Evolutionary conservation across 30 jellyfish, hydroid and myxozoan species (phyloP), one percentile per base, ranked within the genome.

Genomic region (Aurelia aurita): DNA sequence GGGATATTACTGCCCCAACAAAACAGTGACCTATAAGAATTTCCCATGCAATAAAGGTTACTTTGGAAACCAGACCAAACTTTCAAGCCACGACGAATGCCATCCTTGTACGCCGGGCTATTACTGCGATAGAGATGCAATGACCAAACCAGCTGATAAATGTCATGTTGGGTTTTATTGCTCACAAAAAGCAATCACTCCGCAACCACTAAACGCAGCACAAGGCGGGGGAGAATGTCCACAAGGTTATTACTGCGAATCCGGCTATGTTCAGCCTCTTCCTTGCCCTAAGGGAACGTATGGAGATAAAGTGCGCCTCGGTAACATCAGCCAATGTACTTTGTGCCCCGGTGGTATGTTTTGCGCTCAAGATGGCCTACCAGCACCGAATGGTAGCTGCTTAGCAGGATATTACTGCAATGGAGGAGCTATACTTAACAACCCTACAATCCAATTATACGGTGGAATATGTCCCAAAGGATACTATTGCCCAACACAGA

Each of bases 211-310:
- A 31, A 82, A 58, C 54, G 90, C 77, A 10, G 72, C 97, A 26
- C 95, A 88, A 64, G 99, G 99, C 51, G 99, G 99, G 15, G 97
- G 97, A 21, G 97, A 96, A 31, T 94, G 99, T 55, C 94, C 95
- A 18, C 91, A 74, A 61, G 99, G 99, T 5, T 94, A 11, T 61
- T 94, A 88, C 73, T 94, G 99, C 62, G 92, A 70, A 53, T 78
- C 96, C 51, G 99, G 99, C 25, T 87, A 47, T 61, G 49, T 85
- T 11, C 88, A 62, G 45, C 96, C 97, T 1, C 71, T 64, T 13
- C 97, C 97, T 18, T 94, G 99, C 66, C 97, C 97, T 6, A 79
- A 76, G 53, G 99, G 99, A 32, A 94, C 99, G 4, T 94, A 76
- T 67, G 97, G 99, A 12, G 90, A 73, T 80, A 64, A 87, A 66